These are phyloP conservation scores for Gnathonemus echidnorhynchus DNA, from an alignment of 2,113 vertebrate species.

Conservation along the genomic window DNA sequence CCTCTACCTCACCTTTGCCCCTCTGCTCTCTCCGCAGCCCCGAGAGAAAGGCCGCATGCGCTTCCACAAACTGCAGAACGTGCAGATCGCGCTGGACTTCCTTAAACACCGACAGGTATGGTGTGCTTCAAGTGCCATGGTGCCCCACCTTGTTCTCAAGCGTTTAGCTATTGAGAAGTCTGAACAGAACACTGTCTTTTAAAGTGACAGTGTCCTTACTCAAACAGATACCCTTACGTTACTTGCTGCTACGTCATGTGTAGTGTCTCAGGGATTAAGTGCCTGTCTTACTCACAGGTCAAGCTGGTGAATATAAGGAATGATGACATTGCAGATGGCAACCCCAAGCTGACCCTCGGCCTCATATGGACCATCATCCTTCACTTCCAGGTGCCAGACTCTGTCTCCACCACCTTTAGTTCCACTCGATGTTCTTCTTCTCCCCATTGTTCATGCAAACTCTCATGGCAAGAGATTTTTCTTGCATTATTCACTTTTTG, in stretches of 20 bases:
- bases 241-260: background rate
- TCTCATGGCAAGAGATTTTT: background rate
- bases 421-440: background rate
- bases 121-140: background rate
- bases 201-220: background rate
- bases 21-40: slow-evolving; percentile 57
- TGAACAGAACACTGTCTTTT: background rate
- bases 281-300: slow-evolving; percentile 59
- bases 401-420: slow-evolving; percentile 44
- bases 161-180: background rate
- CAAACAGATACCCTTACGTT: background rate
- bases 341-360: slow-evolving; percentile 90
- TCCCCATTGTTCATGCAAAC: background rate
- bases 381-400: slow-evolving; percentile 85
- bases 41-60: slow-evolving; percentile 93
- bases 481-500: background rate
- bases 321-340: slow-evolving; percentile 90
- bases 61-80: slow-evolving; percentile 95
- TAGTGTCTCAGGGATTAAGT: background rate
- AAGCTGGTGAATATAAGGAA: slow-evolving; percentile 95
- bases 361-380: slow-evolving; percentile 98
- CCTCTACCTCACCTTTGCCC: background rate
- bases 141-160: background rate
- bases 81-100: slow-evolving; percentile 94
- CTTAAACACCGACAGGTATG: slow-evolving; percentile 85